These are phyloP conservation scores for Ridgeia piscesae DNA, from an alignment of 1,140 invertebrate species.

Conservation along the genomic window DNA sequence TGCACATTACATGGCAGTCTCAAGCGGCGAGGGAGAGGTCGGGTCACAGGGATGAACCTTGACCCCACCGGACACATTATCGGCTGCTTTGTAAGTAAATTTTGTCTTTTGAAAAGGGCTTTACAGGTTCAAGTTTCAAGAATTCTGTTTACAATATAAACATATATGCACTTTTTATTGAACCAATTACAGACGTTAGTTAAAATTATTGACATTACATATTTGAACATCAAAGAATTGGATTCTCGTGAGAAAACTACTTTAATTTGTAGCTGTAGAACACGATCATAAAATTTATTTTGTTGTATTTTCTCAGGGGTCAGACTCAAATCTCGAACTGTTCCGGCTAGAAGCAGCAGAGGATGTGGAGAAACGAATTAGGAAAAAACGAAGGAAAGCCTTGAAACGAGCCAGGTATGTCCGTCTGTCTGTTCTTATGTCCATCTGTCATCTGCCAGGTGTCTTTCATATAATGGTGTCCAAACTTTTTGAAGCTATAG, in stretches of 20 bases:
- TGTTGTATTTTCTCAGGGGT: slow-evolving; percentile 62
- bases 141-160: too few species aligned
- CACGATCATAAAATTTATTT: background rate
- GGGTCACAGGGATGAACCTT: slow-evolving; percentile 9
- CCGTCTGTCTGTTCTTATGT: background rate
- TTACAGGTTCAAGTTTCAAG: too few species aligned
- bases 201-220: too few species aligned
- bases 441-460: background rate
- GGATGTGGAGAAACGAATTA: slow-evolving; percentile 69
- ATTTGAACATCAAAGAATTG: too few species aligned
- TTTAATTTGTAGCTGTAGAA: too few species aligned
- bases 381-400: slow-evolving; percentile 76
- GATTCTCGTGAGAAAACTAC: too few species aligned
- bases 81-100: background rate
- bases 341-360: slow-evolving; percentile 78
- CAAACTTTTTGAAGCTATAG: too few species aligned
- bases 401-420: slow-evolving; percentile 36
- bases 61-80: background rate
- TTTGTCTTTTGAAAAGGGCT: background rate
- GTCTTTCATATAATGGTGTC: too few species aligned
- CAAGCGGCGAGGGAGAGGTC: background rate
- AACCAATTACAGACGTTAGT: too few species aligned
- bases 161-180: too few species aligned
- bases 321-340: slow-evolving; percentile 77
- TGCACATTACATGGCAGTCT: slow-evolving; percentile 12